Evolutionary conservation across 2,797 vertebrate genomes (phyloP).

Genomic region (Tachyglossus aculeatus): DNA sequence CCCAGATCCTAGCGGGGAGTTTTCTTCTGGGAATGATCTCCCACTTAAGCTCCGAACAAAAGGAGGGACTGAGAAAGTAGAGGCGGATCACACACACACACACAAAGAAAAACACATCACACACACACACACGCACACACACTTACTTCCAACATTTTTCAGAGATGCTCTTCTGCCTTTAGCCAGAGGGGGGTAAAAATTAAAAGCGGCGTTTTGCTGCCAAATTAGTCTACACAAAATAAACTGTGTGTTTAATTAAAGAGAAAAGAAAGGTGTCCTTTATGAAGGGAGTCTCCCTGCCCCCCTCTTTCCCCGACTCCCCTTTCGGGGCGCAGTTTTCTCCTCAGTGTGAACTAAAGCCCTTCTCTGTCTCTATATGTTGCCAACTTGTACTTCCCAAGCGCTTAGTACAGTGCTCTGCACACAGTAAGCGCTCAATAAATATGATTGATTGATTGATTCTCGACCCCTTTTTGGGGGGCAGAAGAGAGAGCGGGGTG

Average conservation of each 20-base stretch:
- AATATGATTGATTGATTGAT: too few species aligned
- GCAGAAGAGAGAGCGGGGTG: constrained; percentile 10
- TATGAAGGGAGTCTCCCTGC: constrained; percentile 9
- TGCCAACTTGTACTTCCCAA: too few species aligned
- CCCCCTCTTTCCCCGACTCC: constrained; percentile 8
- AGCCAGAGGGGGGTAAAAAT: background rate
- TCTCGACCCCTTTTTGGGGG: constrained; percentile 55
- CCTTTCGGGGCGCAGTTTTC: constrained; percentile 17
- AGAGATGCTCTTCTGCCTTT: background rate
- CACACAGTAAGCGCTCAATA: too few species aligned
- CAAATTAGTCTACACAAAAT: constrained; percentile 1
- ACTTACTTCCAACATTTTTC: background rate
- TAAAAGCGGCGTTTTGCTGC: background rate
- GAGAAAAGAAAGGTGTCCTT: constrained; percentile 23
- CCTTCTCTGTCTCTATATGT: too few species aligned
- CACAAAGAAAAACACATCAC: background rate
- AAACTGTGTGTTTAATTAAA: constrained; percentile 49
- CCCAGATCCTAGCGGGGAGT: background rate
- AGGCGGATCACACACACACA: background rate
- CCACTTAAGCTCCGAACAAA: background rate
- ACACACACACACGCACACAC: too few species aligned
- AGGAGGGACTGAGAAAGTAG: background rate
- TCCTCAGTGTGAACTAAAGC: constrained; percentile 65
- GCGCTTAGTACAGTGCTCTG: too few species aligned
- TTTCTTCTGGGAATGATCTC: background rate